Base-by-base conservation (phyloP, 2,113 vertebrate species). In the Macroglossus sobrinus region DNA sequence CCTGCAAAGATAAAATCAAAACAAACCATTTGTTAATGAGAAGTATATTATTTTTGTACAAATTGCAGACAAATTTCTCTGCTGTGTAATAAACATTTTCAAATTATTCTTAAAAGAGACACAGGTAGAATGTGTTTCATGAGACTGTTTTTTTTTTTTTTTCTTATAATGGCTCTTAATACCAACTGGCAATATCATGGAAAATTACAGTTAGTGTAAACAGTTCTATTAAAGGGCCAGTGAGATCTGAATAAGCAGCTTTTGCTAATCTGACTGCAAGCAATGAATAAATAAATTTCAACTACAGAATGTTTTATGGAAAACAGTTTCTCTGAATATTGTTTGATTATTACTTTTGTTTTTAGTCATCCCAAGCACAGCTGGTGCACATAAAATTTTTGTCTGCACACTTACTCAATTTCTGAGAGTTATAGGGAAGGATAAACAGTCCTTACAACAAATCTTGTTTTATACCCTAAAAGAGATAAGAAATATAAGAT, bases 21-120 rank as follows among this genome's bases (percentile, higher is more conserved):
- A 82, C 35, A 84, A 92, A 45, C 21, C 33, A 30, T 61, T 95
- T 90, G 13, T 13, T 92, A 90, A 66, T 68, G 18, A 84, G 74
- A 94, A 71, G 33, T 47, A 40, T 33, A 86, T 82, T 82, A 45
- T 86, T 85, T 38, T 72, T 86, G 30, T 26, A 68, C 7, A 87
- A 92, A 80, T 55, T 90, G 26, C 47, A 87, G 30, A 55, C 14
- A 72, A 75, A 92, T 81, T 82, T 86, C 24, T 95, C 68, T 92
- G 9, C 55, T 92, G n/a, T 90, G 22, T 55, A 96, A 92, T 92
- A 94, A 72, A 89, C 45, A 90, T 94, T 38, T 68, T 88, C 12
- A 74, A 78, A 84, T 90, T 97, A 72, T 87, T 95, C 68, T 93
- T 90, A 61, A 89, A 94, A 91, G 75, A 92, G 19, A 86, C 7